Evolutionary conservation across 1,140 invertebrate genomes (phyloP).

Genomic region (Hyles vespertilio): DNA sequence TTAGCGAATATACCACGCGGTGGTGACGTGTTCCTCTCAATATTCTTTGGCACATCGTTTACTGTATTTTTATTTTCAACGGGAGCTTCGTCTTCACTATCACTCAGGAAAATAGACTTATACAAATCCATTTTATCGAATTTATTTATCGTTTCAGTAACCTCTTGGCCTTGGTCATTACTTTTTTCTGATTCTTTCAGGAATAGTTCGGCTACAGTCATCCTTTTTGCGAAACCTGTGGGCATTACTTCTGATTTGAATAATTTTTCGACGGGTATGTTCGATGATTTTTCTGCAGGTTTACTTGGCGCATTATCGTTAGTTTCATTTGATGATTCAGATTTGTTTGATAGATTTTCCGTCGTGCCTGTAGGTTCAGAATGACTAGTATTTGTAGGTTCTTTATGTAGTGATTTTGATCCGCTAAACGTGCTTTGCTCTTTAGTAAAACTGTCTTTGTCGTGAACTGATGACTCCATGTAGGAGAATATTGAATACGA

Average conservation of each 20-base stretch:
- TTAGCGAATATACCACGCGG: slow-evolving; percentile 85
- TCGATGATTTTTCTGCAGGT: background rate
- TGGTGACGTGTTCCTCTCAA: slow-evolving; percentile 80
- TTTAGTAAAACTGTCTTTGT: slow-evolving; percentile 75
- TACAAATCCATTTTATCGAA: slow-evolving; percentile 80
- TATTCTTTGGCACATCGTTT: slow-evolving; percentile 49
- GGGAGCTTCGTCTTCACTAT: slow-evolving; percentile 74
- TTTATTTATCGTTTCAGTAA: slow-evolving; percentile 67
- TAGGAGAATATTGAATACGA: slow-evolving; percentile 88
- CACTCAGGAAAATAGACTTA: slow-evolving; percentile 81
- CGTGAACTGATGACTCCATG: slow-evolving; percentile 77
- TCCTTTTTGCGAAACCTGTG: slow-evolving; percentile 46
- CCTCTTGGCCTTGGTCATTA: slow-evolving; percentile 35
- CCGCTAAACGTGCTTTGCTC: slow-evolving; percentile 66
- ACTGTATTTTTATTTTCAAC: slow-evolving; percentile 27
- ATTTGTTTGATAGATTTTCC: slow-evolving; percentile 2
- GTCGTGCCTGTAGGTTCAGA: background rate
- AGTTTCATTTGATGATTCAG: background rate
- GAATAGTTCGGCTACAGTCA: slow-evolving; percentile 74
- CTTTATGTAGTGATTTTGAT: slow-evolving; percentile 44
- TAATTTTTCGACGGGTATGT: background rate
- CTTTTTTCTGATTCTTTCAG: slow-evolving; percentile 64
- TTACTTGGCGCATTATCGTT: slow-evolving; percentile 2
- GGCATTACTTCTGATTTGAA: slow-evolving; percentile 2
- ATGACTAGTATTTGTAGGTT: background rate